phyloP scores from a whole-genome alignment of 2,113 vertebrate genomes.

The Eulemur macaco region DNA sequence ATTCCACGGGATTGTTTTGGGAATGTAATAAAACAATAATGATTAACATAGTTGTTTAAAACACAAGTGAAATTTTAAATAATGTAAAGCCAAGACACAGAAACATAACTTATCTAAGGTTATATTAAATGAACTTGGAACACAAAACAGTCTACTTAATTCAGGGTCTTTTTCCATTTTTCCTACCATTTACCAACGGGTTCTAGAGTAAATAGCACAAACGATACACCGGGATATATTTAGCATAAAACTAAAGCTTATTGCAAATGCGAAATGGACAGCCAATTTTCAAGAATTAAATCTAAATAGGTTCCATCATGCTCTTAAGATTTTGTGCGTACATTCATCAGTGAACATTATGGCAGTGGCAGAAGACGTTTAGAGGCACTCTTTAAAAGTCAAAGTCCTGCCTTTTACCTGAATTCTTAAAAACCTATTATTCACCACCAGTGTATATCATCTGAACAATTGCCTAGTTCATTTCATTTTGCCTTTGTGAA shows the following conservation, averaged over 20 bases:
- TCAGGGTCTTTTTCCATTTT: background rate
- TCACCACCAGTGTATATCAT: background rate
- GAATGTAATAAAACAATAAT: background rate
- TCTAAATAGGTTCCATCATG: background rate
- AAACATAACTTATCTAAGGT: background rate
- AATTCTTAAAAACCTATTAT: background rate
- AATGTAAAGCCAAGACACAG: background rate
- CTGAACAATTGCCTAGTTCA: background rate
- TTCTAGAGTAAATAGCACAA: background rate
- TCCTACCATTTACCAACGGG: background rate
- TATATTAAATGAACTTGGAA: background rate
- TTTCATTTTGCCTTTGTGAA: background rate
- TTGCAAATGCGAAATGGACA: background rate
- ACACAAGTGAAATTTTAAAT: slow-evolving; percentile 4
- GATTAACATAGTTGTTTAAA: background rate
- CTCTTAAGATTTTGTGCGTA: background rate
- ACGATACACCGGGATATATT: background rate
- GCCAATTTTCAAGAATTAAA: background rate
- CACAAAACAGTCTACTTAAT: background rate
- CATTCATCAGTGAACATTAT: background rate
- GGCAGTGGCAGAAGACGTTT: background rate
- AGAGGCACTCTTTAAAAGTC: background rate
- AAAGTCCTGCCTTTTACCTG: background rate
- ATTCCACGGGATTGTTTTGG: background rate
- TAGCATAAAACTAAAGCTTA: background rate